phyloP scores from a whole-genome alignment of 2,113 vertebrate species.

The Ciconia stormi region DNA sequence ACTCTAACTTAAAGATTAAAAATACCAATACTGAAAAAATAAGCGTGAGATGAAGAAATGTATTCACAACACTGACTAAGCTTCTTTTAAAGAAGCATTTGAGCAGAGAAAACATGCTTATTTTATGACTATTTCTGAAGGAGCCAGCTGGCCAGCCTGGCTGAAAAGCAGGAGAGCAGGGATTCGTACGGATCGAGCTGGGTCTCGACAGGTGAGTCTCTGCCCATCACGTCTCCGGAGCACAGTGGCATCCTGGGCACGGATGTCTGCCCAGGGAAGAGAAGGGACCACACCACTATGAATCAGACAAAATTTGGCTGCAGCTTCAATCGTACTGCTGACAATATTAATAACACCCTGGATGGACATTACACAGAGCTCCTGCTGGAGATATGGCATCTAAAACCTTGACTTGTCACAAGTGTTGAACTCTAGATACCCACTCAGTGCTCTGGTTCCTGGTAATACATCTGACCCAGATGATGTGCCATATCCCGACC shows the following conservation, averaged over 20 bases:
- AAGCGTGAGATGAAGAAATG: rapidly evolving
- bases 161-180: neutral
- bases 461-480: rapidly evolving
- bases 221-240: neutral
- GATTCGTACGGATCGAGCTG: neutral
- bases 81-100: neutral
- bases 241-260: rapidly evolving
- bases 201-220: neutral
- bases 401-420: neutral
- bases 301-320: neutral
- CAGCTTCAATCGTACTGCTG: neutral
- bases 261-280: neutral
- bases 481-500: neutral
- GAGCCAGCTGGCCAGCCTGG: neutral
- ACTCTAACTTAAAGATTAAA: neutral
- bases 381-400: rapidly evolving
- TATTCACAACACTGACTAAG: neutral
- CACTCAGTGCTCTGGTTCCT: neutral
- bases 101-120: neutral
- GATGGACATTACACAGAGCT: neutral
- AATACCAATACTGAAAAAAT: neutral
- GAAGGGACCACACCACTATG: neutral
- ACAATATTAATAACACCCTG: neutral
- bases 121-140: neutral
- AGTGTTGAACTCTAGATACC: neutral